Evolutionary conservation across 2,113 vertebrate species (phyloP).

Genomic region (Sturnira hondurensis): DNA sequence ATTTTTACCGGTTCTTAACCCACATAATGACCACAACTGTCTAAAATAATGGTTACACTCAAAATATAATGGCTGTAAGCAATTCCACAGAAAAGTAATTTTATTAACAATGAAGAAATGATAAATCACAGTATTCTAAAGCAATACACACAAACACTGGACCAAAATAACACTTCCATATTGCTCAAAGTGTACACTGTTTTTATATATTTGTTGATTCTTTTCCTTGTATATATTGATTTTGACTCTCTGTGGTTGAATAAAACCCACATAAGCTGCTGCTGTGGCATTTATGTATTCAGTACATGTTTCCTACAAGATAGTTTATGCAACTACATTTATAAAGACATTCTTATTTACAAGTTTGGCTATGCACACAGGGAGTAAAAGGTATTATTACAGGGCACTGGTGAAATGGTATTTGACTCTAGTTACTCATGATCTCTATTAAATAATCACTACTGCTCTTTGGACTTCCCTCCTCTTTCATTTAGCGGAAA

Average conservation of each 20-base stretch:
- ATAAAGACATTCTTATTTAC: not conserved
- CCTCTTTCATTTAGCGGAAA: slow-evolving; percentile 32
- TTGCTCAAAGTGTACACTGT: not conserved
- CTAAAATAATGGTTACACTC: not conserved
- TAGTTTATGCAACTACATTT: slow-evolving; percentile 14
- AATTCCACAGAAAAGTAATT: not conserved
- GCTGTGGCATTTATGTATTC: not conserved
- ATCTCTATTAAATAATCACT: not conserved
- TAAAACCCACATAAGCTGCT: not conserved
- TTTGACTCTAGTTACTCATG: not conserved
- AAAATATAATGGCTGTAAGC: not conserved
- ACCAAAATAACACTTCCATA: not conserved
- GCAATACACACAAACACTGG: not conserved
- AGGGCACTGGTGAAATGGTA: not conserved
- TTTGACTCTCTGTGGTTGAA: not conserved
- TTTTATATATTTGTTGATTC: not conserved
- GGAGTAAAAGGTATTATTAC: not conserved
- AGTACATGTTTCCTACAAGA: not conserved
- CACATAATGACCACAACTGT: not conserved
- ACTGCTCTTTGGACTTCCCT: not conserved
- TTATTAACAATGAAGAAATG: not conserved
- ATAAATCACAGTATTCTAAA: slow-evolving; percentile 24
- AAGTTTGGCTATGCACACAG: not conserved
- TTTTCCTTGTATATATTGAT: not conserved
- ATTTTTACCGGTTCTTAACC: not conserved